These are phyloP conservation scores for Patiria miniata DNA, from an alignment of 35 echinoderm and acorn worm genomes.

Conservation along the genomic window DNA sequence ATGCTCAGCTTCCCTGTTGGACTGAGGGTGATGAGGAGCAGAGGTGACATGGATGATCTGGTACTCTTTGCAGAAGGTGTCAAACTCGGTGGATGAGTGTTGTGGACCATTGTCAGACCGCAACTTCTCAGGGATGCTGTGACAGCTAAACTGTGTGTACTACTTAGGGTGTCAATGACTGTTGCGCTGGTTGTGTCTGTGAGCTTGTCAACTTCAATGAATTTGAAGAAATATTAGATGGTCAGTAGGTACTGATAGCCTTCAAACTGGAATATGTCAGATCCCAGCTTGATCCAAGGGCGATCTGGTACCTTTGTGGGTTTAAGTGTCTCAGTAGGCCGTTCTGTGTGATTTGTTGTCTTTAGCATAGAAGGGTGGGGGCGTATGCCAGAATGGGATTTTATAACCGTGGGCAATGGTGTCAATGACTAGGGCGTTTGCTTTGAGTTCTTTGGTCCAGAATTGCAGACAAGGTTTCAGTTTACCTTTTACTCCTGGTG, in stretches of 20 bases:
- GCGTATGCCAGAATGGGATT: too few species aligned
- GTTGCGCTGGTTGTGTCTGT: too few species aligned
- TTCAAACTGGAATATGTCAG: slow-evolving; percentile 48
- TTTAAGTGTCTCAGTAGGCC: slow-evolving; percentile 46
- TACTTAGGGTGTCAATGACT: slow-evolving; percentile 14
- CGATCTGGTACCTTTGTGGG: background rate
- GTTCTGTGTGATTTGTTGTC: too few species aligned
- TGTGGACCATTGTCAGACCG: slow-evolving; percentile 71
- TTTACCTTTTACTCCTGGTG: too few species aligned
- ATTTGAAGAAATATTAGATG: slow-evolving; percentile 40
- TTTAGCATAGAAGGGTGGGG: too few species aligned
- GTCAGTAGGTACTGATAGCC: slow-evolving; percentile 43
- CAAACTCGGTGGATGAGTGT: slow-evolving; percentile 54
- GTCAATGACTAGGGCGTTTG: too few species aligned
- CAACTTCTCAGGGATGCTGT: slow-evolving; percentile 60
- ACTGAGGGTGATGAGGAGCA: slow-evolving; percentile 47
- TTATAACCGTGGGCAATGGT: too few species aligned
- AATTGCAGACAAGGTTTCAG: slow-evolving; percentile 39
- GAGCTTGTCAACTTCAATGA: background rate
- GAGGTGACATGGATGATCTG: too few species aligned
- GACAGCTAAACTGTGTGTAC: slow-evolving; percentile 53
- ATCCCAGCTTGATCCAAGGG: slow-evolving; percentile 31
- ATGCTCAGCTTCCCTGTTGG: slow-evolving; percentile 51
- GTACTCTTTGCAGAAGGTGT: slow-evolving; percentile 42
- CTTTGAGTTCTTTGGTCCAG: slow-evolving; percentile 23